phyloP scores from a whole-genome alignment of 2,888 invertebrate species.

The Dynastes hyllus region DNA sequence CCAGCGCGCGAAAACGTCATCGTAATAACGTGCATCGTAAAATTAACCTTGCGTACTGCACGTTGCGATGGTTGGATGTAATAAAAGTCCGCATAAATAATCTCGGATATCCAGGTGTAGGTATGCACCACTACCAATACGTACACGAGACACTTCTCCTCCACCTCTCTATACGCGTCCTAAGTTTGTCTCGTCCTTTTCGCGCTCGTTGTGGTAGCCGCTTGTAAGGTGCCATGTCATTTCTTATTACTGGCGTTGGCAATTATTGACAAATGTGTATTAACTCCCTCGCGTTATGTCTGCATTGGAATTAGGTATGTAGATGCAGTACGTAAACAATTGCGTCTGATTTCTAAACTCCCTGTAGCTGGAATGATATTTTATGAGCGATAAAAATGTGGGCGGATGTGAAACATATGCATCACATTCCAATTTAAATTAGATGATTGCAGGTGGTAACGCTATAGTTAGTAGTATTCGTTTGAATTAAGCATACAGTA shows the following conservation, averaged over 20 bases:
- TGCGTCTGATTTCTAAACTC: slow-evolving; percentile 15
- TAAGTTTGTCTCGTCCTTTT: slow-evolving; percentile 15
- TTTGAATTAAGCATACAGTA: no score
- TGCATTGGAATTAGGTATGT: slow-evolving; percentile 37
- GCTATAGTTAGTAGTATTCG: no score
- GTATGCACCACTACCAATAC: slow-evolving; percentile 47
- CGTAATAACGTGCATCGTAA: slow-evolving; percentile 67
- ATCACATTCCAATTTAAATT: slow-evolving; percentile 14
- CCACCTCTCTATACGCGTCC: slow-evolving; percentile 50
- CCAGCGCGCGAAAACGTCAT: slow-evolving; percentile 42
- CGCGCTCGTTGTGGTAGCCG: slow-evolving; percentile 29
- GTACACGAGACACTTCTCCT: slow-evolving; percentile 57
- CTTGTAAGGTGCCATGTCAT: slow-evolving; percentile 57
- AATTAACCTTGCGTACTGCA: slow-evolving; percentile 67
- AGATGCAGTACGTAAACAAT: slow-evolving; percentile 25
- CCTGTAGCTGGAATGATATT: slow-evolving; percentile 18
- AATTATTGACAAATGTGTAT: slow-evolving; percentile 63
- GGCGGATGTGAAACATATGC: neutral
- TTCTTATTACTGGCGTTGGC: slow-evolving; percentile 65
- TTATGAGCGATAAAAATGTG: slow-evolving; percentile 33
- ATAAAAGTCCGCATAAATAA: slow-evolving; percentile 71
- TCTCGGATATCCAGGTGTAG: slow-evolving; percentile 69
- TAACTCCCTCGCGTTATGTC: slow-evolving; percentile 46
- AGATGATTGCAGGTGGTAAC: neutral
- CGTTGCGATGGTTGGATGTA: slow-evolving; percentile 67